These are phyloP conservation scores for Gerris lacustris DNA, from an alignment of 2,888 invertebrate species.

Conservation along the genomic window DNA sequence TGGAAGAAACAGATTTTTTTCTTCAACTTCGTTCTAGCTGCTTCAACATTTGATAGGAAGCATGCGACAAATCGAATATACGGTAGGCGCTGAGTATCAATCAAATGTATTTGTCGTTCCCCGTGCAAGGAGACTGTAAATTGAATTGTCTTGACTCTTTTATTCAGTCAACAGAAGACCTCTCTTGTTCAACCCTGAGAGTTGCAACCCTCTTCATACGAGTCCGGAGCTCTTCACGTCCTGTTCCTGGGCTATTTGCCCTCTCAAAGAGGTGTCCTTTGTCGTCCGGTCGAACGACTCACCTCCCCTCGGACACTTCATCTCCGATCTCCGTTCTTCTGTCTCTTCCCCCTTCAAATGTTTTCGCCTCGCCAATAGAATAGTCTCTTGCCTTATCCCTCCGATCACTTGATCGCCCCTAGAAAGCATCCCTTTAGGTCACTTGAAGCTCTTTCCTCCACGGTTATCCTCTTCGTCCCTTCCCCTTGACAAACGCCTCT, in stretches of 20 bases:
- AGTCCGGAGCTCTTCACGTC: not conserved
- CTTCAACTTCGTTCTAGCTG: not conserved
- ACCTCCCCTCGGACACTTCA: not conserved
- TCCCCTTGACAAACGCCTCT: not conserved
- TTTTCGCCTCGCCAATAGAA: slow-evolving; percentile 1
- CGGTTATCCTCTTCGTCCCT: not conserved
- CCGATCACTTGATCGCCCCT: not conserved
- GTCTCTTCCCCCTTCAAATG: not conserved
- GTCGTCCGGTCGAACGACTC: not conserved
- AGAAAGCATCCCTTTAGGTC: too few relatives aligned
- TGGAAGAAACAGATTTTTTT: not conserved
- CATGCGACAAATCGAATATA: too few relatives aligned
- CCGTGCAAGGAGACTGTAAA: not conserved
- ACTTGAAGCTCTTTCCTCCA: not conserved
- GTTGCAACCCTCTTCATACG: too few relatives aligned
- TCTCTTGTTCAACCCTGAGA: too few relatives aligned
- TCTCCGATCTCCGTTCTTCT: not conserved
- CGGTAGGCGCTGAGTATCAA: not conserved
- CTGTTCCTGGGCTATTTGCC: not conserved
- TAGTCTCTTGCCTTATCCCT: not conserved
- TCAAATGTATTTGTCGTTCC: not conserved
- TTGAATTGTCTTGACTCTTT: slow-evolving; percentile 3
- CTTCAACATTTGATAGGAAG: too few relatives aligned
- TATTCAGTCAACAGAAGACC: not conserved
- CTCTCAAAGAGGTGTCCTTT: not conserved